Evolutionary conservation across 1,140 invertebrate species (phyloP).

Genomic region (Hydropsyche tenuis): DNA sequence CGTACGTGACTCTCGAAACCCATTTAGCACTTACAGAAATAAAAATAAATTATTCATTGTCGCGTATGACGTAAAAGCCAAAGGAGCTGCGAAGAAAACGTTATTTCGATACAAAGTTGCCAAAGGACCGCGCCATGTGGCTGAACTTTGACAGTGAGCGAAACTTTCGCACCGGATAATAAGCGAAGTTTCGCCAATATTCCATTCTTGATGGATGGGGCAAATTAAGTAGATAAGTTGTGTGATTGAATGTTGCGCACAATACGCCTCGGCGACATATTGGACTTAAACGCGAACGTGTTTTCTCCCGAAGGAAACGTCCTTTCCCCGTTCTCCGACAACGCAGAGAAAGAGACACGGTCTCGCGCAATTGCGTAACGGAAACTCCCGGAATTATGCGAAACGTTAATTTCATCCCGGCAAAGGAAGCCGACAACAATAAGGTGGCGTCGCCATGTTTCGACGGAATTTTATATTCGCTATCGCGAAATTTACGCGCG

Average conservation of each 20-base stretch:
- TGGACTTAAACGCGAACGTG: too few relatives aligned
- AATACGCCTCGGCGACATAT: too few relatives aligned
- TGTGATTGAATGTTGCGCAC: not conserved
- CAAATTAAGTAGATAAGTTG: conserved; percentile 14
- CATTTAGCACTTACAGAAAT: too few relatives aligned
- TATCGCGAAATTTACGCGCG: conserved; percentile 33
- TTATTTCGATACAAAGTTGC: not conserved
- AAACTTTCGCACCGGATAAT: conserved; percentile 12
- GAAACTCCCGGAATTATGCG: conserved; percentile 27
- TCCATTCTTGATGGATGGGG: conserved; percentile 3
- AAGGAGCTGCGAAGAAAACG: too few relatives aligned
- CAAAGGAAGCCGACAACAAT: conserved; percentile 18
- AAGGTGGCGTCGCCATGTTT: not conserved
- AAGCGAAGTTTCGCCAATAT: conserved; percentile 13
- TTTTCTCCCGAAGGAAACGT: not conserved
- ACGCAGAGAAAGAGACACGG: too few relatives aligned
- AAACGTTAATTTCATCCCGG: conserved; percentile 10
- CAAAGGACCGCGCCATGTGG: not conserved
- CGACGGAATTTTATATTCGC: conserved; percentile 2
- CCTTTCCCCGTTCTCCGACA: not conserved
- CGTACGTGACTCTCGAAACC: too few relatives aligned
- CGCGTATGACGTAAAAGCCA: too few relatives aligned
- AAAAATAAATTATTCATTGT: too few relatives aligned
- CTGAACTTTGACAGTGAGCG: not conserved
- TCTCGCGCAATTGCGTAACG: too few relatives aligned